Percentiles rank a stretch among this genome's conserved stretches.
phyloP scores from a whole-genome alignment of 2,888 invertebrate genomes.

The Carpatolechia fugitivella region DNA sequence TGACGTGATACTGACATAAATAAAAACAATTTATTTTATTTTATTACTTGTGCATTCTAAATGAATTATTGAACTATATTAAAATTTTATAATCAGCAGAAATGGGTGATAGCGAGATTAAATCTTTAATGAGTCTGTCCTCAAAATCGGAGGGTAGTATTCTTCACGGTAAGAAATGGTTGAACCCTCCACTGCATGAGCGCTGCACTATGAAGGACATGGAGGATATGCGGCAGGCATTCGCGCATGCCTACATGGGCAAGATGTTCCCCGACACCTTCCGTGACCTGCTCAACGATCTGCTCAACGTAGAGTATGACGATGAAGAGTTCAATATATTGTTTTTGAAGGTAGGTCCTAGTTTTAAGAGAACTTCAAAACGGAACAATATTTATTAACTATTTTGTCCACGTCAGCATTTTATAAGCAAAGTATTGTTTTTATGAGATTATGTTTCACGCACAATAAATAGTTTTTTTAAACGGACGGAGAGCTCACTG shows the following conservation, averaged over 20 bases:
- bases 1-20: too few relatives aligned
- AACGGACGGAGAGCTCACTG: too few relatives aligned
- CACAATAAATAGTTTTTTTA: too few relatives aligned
- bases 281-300: slow-evolving; percentile 53
- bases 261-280: slow-evolving; percentile 64
- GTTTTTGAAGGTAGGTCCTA: slow-evolving; percentile 77
- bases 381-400: neutral
- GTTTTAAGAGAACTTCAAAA: neutral
- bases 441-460: too few relatives aligned
- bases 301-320: slow-evolving; percentile 71
- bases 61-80: too few relatives aligned
- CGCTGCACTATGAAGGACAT: slow-evolving; percentile 65
- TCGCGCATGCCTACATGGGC: slow-evolving; percentile 58
- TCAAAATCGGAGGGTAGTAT: slow-evolving; percentile 57
- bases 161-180: slow-evolving; percentile 39
- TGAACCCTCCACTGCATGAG: slow-evolving; percentile 60
- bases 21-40: too few relatives aligned
- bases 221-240: slow-evolving; percentile 64
- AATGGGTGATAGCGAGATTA: slow-evolving; percentile 44
- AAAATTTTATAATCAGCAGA: neutral
- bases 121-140: slow-evolving; percentile 50
- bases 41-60: too few relatives aligned
- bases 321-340: slow-evolving; percentile 81
- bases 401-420: neutral
- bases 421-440: too few relatives aligned